Evolutionary conservation across 2,888 invertebrate species (phyloP).

Genomic region (Drosophila phalerata): DNA sequence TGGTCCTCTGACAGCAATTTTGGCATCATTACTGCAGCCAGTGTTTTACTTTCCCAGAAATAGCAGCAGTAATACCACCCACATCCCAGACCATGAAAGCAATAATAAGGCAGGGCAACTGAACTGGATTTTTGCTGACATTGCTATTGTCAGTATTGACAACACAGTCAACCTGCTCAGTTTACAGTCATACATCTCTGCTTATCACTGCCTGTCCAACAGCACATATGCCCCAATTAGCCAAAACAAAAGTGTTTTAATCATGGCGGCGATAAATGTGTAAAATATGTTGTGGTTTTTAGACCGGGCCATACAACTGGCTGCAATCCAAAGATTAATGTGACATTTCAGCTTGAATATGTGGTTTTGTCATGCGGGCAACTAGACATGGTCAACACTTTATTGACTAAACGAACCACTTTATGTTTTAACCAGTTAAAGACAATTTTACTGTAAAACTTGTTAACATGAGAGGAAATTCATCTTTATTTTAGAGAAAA

Average conservation of each 20-base stretch:
- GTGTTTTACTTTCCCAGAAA: constrained; percentile 12
- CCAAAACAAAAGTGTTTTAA: constrained; percentile 51
- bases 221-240: constrained; percentile 60
- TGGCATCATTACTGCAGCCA: constrained; percentile 12
- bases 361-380: constrained; percentile 55
- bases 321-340: constrained; percentile 61
- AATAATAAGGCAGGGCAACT: constrained; percentile 10
- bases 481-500: not conserved
- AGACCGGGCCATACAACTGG: constrained; percentile 30
- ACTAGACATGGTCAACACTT: constrained; percentile 11
- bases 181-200: constrained; percentile 22
- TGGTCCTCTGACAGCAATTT: constrained; percentile 15
- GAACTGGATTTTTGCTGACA: constrained; percentile 33
- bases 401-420: not conserved
- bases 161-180: constrained; percentile 34
- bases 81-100: not conserved
- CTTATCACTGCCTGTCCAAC: constrained; percentile 47
- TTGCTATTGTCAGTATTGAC: constrained; percentile 40
- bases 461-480: not conserved
- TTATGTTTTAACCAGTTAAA: constrained; percentile 2
- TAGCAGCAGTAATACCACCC: constrained; percentile 6
- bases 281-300: constrained; percentile 52
- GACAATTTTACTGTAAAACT: not conserved
- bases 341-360: constrained; percentile 65
- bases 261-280: constrained; percentile 62